Percentiles rank a stretch among this genome's conserved stretches.
Evolutionary conservation across 1,140 invertebrate species (phyloP).

Genomic region (Anastrepha ludens): DNA sequence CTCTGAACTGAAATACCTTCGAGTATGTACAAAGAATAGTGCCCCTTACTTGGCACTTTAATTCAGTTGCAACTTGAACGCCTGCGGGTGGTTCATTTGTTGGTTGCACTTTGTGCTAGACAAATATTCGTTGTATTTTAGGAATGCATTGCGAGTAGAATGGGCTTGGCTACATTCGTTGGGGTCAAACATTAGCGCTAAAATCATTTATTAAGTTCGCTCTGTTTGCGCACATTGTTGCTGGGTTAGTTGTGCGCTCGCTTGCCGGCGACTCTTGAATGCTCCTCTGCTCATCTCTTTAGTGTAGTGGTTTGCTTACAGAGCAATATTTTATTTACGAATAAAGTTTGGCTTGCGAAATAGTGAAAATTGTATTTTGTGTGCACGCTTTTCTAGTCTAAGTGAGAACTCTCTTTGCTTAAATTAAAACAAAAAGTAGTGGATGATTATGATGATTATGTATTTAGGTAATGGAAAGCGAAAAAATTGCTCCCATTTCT

Average conservation of each 20-base stretch:
- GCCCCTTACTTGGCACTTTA: not conserved
- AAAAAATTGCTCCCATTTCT: not conserved
- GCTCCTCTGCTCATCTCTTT: not conserved
- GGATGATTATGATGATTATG: not conserved
- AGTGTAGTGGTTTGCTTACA: not conserved
- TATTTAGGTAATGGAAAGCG: not conserved
- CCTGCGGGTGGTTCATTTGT: not conserved
- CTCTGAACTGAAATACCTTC: too few species aligned
- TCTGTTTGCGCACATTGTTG: not conserved
- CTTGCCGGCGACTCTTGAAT: not conserved
- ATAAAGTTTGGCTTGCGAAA: not conserved
- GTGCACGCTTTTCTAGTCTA: not conserved
- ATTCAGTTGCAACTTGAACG: not conserved
- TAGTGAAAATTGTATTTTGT: constrained; percentile 1
- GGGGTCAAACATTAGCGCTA: constrained; percentile 42
- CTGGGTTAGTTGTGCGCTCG: not conserved
- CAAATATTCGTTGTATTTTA: constrained; percentile 18
- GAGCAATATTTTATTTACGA: constrained; percentile 26
- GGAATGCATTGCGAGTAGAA: constrained; percentile 8
- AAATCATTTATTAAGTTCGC: constrained; percentile 50
- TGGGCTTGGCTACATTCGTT: constrained; percentile 43
- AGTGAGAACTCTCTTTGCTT: constrained; percentile 12
- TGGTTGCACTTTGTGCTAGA: not conserved
- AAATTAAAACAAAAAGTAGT: constrained; percentile 39
- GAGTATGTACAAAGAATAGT: too few species aligned